Evolutionary conservation across 2,888 invertebrate species (phyloP), one percentile per base, ranked within the genome.

Genomic region (Ormia ochracea): DNA sequence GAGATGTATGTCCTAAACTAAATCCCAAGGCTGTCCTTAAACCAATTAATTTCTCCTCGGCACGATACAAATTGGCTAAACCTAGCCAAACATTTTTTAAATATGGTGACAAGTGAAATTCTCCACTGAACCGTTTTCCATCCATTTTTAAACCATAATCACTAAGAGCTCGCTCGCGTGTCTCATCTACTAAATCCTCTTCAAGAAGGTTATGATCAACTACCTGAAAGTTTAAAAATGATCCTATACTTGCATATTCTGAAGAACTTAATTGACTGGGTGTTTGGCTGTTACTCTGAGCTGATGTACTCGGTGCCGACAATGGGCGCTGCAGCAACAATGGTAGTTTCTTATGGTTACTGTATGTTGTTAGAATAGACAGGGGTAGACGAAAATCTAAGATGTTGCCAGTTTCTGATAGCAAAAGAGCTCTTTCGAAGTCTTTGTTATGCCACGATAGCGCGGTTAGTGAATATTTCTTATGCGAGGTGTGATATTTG

Each of bases 391-490:
- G 85, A 50, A 88, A 90, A 54, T 90, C 90, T 14, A 86, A 72
- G 9, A 90, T 85, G 28, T 84, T 78, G 56, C 88, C 83, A 3
- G 85, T 85, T 78, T 89, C 90, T 4, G 89, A 89, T 10, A 90
- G 73, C 0, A 89, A 82, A 6, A 90, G 70, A 3, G 88, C 86
- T 4, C 89, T 84, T 81, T 90, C 90, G 36, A 87, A 94, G 85
- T 96, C 94, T 4, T 91, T 91, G 1, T 95, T 94, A 90, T 98
- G 98, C 96, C 98, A 98, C 36, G 94, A 93, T 89, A 96, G 95
- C 78, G 96, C 94, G 9, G 94, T 93, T 12, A 96, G 81, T 0
- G 84, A 82, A 2, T 85, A 82, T 0, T 85, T 85, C 56, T 88
- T 89, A 4, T 84, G 84, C 3, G 85, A 82, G 4, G 83, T 77